These are phyloP conservation scores for Gephyroberyx darwinii DNA, from an alignment of 2,797 vertebrate genomes.

Conservation along the genomic window DNA sequence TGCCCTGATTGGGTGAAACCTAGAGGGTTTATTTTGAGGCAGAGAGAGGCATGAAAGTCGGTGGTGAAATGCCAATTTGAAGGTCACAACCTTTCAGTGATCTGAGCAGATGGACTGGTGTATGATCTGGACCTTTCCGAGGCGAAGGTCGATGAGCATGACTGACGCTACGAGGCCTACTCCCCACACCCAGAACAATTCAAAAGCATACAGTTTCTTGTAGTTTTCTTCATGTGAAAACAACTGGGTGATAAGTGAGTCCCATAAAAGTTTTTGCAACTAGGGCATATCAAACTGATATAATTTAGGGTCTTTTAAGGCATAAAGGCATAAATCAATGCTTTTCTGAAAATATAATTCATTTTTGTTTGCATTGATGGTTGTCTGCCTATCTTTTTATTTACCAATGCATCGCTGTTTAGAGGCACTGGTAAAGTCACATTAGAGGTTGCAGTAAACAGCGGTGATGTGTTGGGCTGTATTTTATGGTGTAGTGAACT, in stretches of 20 bases:
- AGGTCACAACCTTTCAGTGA: conserved; percentile 78
- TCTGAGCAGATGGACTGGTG: conserved; percentile 71
- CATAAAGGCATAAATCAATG: too few relatives aligned
- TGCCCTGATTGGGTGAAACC: conserved; percentile 37
- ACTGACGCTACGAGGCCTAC: conserved; percentile 28
- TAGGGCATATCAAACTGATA: too few relatives aligned
- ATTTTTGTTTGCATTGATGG: too few relatives aligned
- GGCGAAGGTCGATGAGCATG: conserved; percentile 49
- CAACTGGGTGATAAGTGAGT: conserved; percentile 37
- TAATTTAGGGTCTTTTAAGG: too few relatives aligned
- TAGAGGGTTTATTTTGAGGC: conserved; percentile 56
- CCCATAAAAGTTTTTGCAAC: conserved; percentile 13
- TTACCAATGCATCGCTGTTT: not conserved
- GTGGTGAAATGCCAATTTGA: conserved; percentile 76
- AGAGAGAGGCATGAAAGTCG: conserved; percentile 71
- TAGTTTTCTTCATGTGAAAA: conserved; percentile 30
- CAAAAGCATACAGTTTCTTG: conserved; percentile 16
- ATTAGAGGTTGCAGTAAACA: conserved; percentile 50
- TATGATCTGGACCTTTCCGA: conserved; percentile 76
- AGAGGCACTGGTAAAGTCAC: conserved; percentile 31
- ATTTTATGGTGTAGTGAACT: conserved; percentile 44
- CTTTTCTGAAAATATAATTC: too few relatives aligned
- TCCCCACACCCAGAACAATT: conserved; percentile 24
- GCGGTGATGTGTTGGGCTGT: conserved; percentile 31
- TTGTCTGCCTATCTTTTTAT: not conserved